Conservation (phyloP, 1,140 invertebrate genomes). For the Lucilia cuprina region DNA sequence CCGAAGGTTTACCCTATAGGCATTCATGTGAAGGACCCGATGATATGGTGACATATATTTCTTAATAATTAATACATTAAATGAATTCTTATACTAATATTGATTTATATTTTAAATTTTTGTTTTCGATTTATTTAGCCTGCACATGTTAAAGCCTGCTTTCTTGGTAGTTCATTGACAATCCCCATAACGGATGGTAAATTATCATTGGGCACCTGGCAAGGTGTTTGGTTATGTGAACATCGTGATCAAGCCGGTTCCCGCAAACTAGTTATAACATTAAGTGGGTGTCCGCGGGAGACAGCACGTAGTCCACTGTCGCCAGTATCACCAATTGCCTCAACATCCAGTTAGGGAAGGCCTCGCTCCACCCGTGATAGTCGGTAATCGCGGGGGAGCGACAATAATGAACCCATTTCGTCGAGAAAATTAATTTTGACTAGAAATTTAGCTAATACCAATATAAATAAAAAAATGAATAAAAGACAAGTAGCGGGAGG, state of each 20-base stretch:
- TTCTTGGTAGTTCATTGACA: conserved; percentile 92
- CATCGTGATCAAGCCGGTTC: conserved; percentile 94
- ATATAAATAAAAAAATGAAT: conserved; percentile 31
- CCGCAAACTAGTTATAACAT: conserved; percentile 87
- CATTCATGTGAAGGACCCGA: conserved; percentile 97
- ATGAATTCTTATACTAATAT: too few species aligned
- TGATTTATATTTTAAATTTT: too few species aligned
- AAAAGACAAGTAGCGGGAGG: neutral
- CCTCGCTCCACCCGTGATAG: conserved; percentile 63
- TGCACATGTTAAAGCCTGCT: conserved; percentile 95
- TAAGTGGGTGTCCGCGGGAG: conserved; percentile 87
- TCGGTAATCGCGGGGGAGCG: conserved; percentile 64
- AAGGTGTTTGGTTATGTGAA: conserved; percentile 97
- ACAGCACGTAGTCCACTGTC: conserved; percentile 83
- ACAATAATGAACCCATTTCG: conserved; percentile 64
- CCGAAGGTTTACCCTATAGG: conserved; percentile 92
- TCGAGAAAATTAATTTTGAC: conserved; percentile 62
- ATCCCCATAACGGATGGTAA: conserved; percentile 96
- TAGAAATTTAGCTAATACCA: conserved; percentile 61
- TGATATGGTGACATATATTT: conserved; percentile 82
- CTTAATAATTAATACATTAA: too few species aligned
- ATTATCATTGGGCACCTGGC: conserved; percentile 94
- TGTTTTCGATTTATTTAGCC: conserved; percentile 70
- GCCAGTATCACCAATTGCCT: conserved; percentile 82
- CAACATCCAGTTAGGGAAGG: conserved; percentile 86